phyloP scores from a whole-genome alignment of 2,888 invertebrate species.

The Luffia ferchaultella region DNA sequence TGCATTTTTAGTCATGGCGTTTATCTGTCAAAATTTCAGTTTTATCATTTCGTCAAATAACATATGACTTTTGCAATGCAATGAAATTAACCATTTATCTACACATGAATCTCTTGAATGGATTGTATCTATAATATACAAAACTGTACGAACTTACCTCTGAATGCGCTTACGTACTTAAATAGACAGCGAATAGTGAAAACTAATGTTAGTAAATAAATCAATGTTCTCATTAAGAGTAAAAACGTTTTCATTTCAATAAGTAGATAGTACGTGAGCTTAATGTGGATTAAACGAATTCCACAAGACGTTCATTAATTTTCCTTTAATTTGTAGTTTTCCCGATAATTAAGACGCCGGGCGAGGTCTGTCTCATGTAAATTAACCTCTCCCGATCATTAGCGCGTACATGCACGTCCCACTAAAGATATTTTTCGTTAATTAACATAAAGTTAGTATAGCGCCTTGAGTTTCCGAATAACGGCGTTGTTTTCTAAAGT shows the following conservation, averaged over 20 bases:
- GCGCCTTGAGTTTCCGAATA: not conserved
- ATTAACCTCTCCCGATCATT: conserved; percentile 61
- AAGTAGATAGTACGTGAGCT: not conserved
- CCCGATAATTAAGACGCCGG: conserved; percentile 53
- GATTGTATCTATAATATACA: too few relatives aligned
- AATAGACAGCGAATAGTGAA: not conserved
- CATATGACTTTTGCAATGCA: too few relatives aligned
- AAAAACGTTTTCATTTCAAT: not conserved
- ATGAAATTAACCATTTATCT: too few relatives aligned
- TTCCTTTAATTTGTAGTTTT: conserved; percentile 61
- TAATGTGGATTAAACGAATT: not conserved
- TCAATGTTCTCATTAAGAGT: not conserved
- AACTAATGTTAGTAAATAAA: not conserved
- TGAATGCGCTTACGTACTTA: not conserved
- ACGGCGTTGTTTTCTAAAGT: too few relatives aligned
- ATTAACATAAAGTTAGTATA: conserved; percentile 26
- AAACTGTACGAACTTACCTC: not conserved
- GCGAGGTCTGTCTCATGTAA: conserved; percentile 56
- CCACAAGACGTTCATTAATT: conserved; percentile 29
- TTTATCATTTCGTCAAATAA: too few relatives aligned
- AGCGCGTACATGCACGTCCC: conserved; percentile 54
- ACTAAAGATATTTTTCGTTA: conserved; percentile 58
- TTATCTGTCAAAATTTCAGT: too few relatives aligned
- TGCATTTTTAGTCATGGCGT: too few relatives aligned
- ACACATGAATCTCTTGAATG: too few relatives aligned